A percentile compares a stretch with the other conserved stretches of the same genome.
Evolutionary conservation across 2,113 vertebrate species (phyloP).

Genomic region (Clarias batrachus): DNA sequence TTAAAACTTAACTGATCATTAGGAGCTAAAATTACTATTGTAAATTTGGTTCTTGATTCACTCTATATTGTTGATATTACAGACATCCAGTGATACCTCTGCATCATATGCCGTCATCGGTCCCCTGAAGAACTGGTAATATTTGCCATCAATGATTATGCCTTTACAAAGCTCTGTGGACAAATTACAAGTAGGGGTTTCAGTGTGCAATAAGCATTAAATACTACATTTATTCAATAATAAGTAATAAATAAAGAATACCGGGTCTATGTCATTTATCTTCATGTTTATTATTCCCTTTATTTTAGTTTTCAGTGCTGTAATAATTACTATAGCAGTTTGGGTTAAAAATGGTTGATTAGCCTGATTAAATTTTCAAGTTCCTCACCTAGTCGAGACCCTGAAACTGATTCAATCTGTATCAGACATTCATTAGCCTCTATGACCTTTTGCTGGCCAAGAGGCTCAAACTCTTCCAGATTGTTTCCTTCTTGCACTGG

Average conservation of each 20-base stretch:
- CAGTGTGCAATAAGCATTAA: background rate
- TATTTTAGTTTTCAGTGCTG: background rate
- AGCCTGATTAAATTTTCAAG: background rate
- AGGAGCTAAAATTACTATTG: background rate
- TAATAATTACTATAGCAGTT: background rate
- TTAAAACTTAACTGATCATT: background rate
- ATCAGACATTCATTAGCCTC: background rate
- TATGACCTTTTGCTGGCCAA: background rate
- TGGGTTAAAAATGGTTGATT: background rate
- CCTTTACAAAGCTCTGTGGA: constrained; percentile 53
- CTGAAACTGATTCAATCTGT: constrained; percentile 6
- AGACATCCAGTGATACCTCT: constrained; percentile 52
- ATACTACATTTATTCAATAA: too few species aligned
- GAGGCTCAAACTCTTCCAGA: background rate
- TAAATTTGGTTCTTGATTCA: background rate
- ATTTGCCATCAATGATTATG: constrained; percentile 44
- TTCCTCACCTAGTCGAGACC: background rate
- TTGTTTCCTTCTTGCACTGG: background rate
- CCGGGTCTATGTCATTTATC: too few species aligned
- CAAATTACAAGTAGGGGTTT: constrained; percentile 2
- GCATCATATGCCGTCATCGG: constrained; percentile 48
- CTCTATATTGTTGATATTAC: background rate
- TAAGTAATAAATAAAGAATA: background rate
- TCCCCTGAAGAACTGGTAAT: constrained; percentile 59
- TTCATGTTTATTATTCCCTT: background rate